Base-by-base conservation (phyloP, 1,140 invertebrate species). In the Nixonia krombeini region DNA sequence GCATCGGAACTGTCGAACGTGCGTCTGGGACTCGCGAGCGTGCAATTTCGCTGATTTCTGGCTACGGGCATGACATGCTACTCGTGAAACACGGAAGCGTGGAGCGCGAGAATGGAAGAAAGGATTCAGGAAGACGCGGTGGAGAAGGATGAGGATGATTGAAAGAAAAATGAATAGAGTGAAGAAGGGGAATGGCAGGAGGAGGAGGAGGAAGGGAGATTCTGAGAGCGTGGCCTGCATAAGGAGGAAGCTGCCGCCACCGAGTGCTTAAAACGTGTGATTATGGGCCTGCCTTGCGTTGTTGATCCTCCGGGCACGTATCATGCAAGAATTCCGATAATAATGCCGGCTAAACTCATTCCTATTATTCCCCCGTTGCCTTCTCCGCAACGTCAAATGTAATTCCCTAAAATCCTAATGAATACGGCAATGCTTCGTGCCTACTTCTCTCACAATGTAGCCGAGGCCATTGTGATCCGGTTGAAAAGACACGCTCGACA, bases 231-330 rank as follows among this genome's bases (percentile, higher is more conserved):
- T 33, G 50, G 28, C 46, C 53, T 61, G 37, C 35, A 61, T 38
- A 61, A 72, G 46, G 51, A 50, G 37, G 47, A 59, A 59, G 59
- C 52, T 40, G 41, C 59, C 37, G 28, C 44, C 42, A 53, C 50
- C 52, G 38, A 56, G 37, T 70, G 72, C 40, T 40, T 62, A 72
- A 72, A 50, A 69, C 70, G 65, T 74, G 55, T 79, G 79, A 81
- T 81, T 81, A 79, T 72, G 69, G 64, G 44, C 67, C 72, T 75
- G 73, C 75, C 73, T 72, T 81, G 72, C 74, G 74, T 78, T 75
- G 75, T 70, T 61, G 73, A 75, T 68, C 70, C 68, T 50, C 66
- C 51, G 64, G 35, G 41, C 63, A 51, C 47, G 64, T 56, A 66
- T 58, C 45, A 12, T 25, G 35, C 38, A 25, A 25, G 4, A 25